Conservation (phyloP, 2,113 vertebrate genomes). For the Cyanistes caeruleus region DNA sequence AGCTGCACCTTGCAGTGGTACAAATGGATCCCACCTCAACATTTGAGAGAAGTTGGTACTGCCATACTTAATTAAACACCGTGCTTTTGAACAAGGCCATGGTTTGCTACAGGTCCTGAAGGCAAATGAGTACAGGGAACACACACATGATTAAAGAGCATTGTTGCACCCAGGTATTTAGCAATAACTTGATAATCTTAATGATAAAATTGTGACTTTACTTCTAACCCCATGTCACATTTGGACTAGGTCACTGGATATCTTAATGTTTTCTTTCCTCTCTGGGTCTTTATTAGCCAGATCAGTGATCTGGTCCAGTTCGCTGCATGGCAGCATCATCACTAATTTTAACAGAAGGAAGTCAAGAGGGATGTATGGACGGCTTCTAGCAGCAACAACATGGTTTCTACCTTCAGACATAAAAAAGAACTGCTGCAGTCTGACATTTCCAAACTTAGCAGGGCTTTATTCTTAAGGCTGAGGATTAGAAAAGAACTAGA, state of each 20-base stretch:
- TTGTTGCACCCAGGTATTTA: neutral
- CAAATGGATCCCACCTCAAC: neutral
- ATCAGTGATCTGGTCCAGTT: neutral
- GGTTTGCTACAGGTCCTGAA: neutral
- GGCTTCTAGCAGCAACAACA: neutral
- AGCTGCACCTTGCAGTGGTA: neutral
- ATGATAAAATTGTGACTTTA: neutral
- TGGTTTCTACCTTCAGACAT: neutral
- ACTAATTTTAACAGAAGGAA: neutral
- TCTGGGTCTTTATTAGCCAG: neutral
- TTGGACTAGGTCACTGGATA: neutral
- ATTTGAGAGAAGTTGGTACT: neutral
- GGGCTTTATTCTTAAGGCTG: neutral
- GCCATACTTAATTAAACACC: slow-evolving; percentile 14
- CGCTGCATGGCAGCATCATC: neutral
- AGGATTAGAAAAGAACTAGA: neutral
- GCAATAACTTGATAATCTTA: neutral
- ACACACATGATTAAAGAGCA: neutral
- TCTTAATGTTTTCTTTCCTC: neutral
- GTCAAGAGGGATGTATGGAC: neutral
- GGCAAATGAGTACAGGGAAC: neutral
- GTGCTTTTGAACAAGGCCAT: neutral
- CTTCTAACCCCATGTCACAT: neutral
- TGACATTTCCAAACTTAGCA: neutral
- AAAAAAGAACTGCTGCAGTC: neutral